Conservation (phyloP, 2,888 invertebrate species). For the Drosophila longiperda region DNA sequence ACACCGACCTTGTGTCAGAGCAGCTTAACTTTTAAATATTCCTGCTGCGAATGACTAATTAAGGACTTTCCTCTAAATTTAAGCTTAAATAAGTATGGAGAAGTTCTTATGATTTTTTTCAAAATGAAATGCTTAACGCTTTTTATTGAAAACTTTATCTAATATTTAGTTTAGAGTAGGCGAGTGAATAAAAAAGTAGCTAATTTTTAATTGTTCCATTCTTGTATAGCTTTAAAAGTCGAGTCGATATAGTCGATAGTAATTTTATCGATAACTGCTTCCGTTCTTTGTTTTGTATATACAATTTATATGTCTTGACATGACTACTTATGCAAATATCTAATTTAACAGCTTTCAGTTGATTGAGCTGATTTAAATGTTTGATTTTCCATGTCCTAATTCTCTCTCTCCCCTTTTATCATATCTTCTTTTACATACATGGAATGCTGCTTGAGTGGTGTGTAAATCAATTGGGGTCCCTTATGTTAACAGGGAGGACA, state of each 20-base stretch:
- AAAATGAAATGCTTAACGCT: background rate
- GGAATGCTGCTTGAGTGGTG: constrained; percentile 34
- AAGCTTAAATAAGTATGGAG: background rate
- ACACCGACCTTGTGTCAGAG: background rate
- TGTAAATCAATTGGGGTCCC: constrained; percentile 73
- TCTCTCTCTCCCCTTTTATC: constrained; percentile 2
- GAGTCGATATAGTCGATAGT: background rate
- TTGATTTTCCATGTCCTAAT: constrained; percentile 8
- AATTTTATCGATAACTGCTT: background rate
- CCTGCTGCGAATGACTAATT: constrained; percentile 4
- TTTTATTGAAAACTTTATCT: background rate
- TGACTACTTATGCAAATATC: background rate
- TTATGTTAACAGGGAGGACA: constrained; percentile 62
- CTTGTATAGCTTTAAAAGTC: background rate
- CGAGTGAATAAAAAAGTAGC: background rate
- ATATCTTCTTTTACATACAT: constrained; percentile 21
- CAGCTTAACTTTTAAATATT: constrained; percentile 7
- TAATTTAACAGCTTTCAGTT: background rate
- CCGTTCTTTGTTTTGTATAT: background rate
- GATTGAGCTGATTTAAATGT: constrained; percentile 1
- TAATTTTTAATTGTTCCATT: background rate
- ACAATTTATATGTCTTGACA: background rate
- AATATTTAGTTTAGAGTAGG: background rate
- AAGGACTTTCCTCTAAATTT: background rate
- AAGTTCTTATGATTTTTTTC: background rate